phyloP scores from a whole-genome alignment of 2,797 vertebrate genomes.

The Botia almorhae region DNA sequence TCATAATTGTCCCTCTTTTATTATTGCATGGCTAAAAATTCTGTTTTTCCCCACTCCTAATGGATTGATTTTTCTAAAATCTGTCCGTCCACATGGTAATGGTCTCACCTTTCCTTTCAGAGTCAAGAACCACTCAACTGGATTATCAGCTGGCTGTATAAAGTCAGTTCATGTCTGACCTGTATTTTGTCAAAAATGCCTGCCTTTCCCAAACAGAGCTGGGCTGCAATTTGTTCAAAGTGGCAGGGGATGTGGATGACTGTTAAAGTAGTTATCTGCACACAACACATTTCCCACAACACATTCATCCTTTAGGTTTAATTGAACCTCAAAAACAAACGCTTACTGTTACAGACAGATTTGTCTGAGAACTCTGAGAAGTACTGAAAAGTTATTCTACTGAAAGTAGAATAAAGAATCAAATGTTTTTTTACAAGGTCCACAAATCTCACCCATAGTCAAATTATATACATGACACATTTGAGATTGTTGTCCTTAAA shows the following conservation, averaged over 20 bases:
- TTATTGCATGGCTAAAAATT: neutral
- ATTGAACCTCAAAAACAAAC: constrained; percentile 18
- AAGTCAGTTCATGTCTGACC: constrained; percentile 1
- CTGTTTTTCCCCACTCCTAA: constrained; percentile 30
- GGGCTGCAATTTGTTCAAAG: constrained; percentile 34
- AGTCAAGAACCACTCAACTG: constrained; percentile 53
- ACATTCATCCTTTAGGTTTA: constrained; percentile 27
- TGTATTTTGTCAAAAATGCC: neutral
- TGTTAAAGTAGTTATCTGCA: constrained; percentile 47
- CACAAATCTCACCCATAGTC: neutral
- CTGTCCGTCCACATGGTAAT: constrained; percentile 11
- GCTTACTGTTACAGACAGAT: neutral
- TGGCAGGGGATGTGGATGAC: constrained; percentile 29
- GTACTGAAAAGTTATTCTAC: neutral
- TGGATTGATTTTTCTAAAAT: constrained; percentile 47
- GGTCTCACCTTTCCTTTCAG: constrained; percentile 26
- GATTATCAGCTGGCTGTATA: constrained; percentile 13
- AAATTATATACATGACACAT: neutral
- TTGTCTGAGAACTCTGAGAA: constrained; percentile 1
- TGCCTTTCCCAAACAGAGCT: constrained; percentile 22
- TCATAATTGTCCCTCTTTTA: neutral
- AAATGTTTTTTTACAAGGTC: constrained; percentile 1
- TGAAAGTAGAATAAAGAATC: neutral
- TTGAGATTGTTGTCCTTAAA: neutral
- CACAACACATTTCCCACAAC: constrained; percentile 43